Conservation (phyloP, 2,797 vertebrate species). For the Sciaenops ocellatus region DNA sequence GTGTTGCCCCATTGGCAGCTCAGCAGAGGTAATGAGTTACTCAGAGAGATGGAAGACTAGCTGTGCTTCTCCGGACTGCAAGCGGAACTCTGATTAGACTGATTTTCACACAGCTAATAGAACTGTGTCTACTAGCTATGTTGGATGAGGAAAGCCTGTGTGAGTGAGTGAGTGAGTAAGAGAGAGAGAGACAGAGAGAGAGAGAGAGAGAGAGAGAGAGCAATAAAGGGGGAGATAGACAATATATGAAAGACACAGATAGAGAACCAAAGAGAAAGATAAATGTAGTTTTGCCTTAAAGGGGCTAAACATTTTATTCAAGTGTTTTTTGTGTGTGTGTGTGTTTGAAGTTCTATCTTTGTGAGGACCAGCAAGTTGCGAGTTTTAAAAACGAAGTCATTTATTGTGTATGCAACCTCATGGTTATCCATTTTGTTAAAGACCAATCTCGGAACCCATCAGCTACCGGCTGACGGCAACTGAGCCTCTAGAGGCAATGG, state of each 20-base stretch:
- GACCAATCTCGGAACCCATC: too few species aligned
- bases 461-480: too few species aligned
- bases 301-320: too few species aligned
- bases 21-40: slow-evolving; percentile 20
- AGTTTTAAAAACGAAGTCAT: not conserved
- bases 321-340: not conserved
- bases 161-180: not conserved
- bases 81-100: slow-evolving; percentile 15
- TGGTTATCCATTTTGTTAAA: not conserved
- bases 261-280: not conserved
- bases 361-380: not conserved
- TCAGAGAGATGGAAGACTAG: slow-evolving; percentile 12
- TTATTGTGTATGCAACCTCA: not conserved
- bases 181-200: too few species aligned
- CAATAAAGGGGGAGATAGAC: not conserved
- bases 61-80: not conserved
- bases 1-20: not conserved
- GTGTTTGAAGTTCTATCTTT: not conserved
- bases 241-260: slow-evolving; percentile 3
- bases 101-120: slow-evolving; percentile 23
- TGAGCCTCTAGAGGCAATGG: too few species aligned
- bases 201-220: not conserved
- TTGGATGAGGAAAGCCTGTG: not conserved
- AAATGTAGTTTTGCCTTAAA: not conserved
- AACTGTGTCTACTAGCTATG: not conserved